These are phyloP conservation scores for Folsomia candida DNA, from an alignment of 2,888 invertebrate genomes.

Conservation along the genomic window DNA sequence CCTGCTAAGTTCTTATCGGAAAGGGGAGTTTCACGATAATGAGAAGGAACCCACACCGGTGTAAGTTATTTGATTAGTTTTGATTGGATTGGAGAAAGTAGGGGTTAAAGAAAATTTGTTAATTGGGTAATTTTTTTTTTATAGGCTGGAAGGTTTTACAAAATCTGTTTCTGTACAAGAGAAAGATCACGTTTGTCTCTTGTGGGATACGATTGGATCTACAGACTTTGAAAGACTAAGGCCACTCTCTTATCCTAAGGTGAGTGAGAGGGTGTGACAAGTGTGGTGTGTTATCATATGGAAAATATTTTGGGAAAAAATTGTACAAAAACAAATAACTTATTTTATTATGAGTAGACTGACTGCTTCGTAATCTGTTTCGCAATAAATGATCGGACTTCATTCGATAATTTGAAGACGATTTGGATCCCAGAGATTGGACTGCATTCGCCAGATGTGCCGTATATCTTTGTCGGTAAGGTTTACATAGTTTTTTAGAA, in stretches of 20 bases:
- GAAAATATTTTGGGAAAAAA: too few relatives aligned
- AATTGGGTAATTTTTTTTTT: background rate
- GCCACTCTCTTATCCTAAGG: constrained; percentile 37
- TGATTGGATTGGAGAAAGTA: background rate
- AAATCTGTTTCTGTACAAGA: constrained; percentile 71
- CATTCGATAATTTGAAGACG: constrained; percentile 75
- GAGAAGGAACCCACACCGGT: constrained; percentile 70
- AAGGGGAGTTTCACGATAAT: constrained; percentile 77
- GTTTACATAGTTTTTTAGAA: background rate
- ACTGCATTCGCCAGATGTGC: constrained; percentile 70
- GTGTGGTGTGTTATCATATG: too few relatives aligned
- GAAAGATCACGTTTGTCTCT: constrained; percentile 72
- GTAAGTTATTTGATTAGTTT: constrained; percentile 62
- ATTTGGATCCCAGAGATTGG: constrained; percentile 86
- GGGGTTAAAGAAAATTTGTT: background rate
- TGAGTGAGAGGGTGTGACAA: too few relatives aligned
- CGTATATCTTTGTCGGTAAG: constrained; percentile 77
- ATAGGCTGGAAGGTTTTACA: constrained; percentile 84
- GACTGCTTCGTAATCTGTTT: constrained; percentile 83
- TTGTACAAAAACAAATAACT: too few relatives aligned
- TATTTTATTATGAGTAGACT: constrained; percentile 76
- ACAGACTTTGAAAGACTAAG: constrained; percentile 34
- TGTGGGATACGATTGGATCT: constrained; percentile 75
- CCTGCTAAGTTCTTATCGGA: constrained; percentile 79
- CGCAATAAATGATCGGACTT: constrained; percentile 72